Percentiles rank a stretch among this genome's conserved stretches.
These are phyloP conservation scores for Listrodromus nycthemerus DNA, from an alignment of 2,888 invertebrate species.

Conservation along the genomic window DNA sequence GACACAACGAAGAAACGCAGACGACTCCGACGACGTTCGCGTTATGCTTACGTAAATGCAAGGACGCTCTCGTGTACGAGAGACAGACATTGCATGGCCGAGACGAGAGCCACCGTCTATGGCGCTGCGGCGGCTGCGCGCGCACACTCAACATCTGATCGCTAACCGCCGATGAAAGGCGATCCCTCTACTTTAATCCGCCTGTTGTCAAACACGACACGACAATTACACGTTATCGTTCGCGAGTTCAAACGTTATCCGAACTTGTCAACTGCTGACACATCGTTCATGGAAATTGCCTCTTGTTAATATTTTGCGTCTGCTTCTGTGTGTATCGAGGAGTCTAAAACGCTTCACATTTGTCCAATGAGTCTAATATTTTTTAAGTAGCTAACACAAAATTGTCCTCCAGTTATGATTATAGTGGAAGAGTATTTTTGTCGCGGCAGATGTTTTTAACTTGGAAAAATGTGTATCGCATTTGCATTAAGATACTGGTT, in stretches of 20 bases:
- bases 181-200: neutral
- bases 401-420: too few species aligned
- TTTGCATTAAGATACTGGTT: too few species aligned
- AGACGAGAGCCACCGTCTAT: neutral
- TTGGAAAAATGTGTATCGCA: too few species aligned
- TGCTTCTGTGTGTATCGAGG: neutral
- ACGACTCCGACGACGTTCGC: conserved; percentile 37
- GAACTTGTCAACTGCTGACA: neutral
- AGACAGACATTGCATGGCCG: neutral
- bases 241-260: neutral
- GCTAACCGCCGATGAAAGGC: neutral
- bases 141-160: conserved; percentile 1
- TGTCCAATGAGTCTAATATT: too few species aligned
- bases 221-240: neutral
- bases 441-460: too few species aligned
- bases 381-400: too few species aligned
- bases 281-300: neutral
- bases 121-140: neutral
- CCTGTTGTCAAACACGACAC: neutral
- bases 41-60: conserved; percentile 72
- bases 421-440: too few species aligned
- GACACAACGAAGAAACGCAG: conserved; percentile 3
- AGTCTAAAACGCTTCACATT: too few species aligned
- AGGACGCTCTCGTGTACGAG: conserved; percentile 66
- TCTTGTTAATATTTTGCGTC: neutral